Percentiles rank a stretch among this genome's conserved stretches.
Conservation (phyloP, 1,140 invertebrate genomes). For the Zaprionus vittiger region DNA sequence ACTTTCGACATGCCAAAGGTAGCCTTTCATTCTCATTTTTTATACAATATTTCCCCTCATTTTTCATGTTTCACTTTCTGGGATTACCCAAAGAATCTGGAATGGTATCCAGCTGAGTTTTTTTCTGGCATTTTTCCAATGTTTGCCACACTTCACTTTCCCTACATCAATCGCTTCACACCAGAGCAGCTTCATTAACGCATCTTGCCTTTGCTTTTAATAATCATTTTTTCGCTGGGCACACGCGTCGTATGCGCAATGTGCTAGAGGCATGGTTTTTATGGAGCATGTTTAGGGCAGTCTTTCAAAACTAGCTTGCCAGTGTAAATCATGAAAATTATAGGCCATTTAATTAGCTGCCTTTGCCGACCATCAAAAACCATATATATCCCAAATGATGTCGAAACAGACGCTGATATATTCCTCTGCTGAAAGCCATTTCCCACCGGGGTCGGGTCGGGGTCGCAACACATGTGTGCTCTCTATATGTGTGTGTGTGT, state of each 20-base stretch:
- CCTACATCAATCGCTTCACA: constrained; percentile 37
- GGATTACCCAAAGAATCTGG: neutral
- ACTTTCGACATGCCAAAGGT: too few relatives aligned
- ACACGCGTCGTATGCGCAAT: constrained; percentile 44
- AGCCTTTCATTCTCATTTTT: too few relatives aligned
- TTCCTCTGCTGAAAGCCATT: constrained; percentile 67
- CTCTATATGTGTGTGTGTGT: neutral
- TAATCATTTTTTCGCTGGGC: constrained; percentile 22
- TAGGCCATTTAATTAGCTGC: constrained; percentile 80
- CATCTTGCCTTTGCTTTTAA: neutral
- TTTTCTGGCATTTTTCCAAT: neutral
- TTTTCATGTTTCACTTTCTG: neutral
- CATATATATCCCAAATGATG: constrained; percentile 55
- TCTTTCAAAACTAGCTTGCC: constrained; percentile 44
- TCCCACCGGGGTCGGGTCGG: constrained; percentile 40
- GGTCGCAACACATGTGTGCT: constrained; percentile 25
- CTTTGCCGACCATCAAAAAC: constrained; percentile 59
- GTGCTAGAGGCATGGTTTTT: constrained; percentile 15
- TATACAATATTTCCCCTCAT: neutral
- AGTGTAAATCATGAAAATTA: constrained; percentile 80
- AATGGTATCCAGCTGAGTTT: neutral
- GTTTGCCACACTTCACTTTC: constrained; percentile 7
- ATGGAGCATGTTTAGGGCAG: constrained; percentile 11
- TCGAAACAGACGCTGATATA: constrained; percentile 69
- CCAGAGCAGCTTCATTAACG: constrained; percentile 7